A percentile compares a stretch with the other conserved stretches of the same genome.
phyloP scores from a whole-genome alignment of 2,113 vertebrate species.

The Poeciliopsis retropinna region DNA sequence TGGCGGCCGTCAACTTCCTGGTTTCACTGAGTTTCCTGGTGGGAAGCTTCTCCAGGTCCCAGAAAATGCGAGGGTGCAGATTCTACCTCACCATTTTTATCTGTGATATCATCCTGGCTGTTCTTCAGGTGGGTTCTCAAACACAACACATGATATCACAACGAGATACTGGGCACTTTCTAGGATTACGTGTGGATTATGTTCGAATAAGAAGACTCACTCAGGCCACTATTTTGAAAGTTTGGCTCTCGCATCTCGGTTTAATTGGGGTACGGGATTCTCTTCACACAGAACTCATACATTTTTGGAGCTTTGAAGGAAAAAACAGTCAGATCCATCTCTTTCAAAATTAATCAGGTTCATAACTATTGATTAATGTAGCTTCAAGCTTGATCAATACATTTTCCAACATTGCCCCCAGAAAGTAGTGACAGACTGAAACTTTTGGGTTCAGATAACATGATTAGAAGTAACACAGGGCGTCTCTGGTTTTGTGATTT shows the following conservation, averaged over 20 bases:
- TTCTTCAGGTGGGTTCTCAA: constrained; percentile 71
- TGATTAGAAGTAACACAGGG: no score
- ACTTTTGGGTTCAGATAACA: neutral
- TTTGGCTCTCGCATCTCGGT: no score
- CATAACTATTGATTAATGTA: neutral
- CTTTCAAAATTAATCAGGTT: neutral
- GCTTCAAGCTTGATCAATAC: neutral
- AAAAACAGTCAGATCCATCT: neutral
- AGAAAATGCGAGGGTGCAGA: constrained; percentile 72
- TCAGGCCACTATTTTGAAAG: no score
- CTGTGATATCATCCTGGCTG: constrained; percentile 79
- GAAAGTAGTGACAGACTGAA: neutral
- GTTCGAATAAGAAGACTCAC: no score
- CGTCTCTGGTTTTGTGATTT: neutral
- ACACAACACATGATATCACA: neutral
- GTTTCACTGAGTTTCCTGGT: constrained; percentile 82
- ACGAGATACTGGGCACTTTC: no score
- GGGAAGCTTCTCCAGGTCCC: constrained; percentile 79
- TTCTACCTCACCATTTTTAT: constrained; percentile 85
- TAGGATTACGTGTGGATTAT: neutral
- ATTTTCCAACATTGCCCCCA: neutral
- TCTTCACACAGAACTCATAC: neutral
- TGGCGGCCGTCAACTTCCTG: constrained; percentile 85
- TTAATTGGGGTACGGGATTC: no score
- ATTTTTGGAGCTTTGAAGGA: neutral